These are phyloP conservation scores for Eupithecia insigniata DNA, from an alignment of 2,888 invertebrate genomes.

Conservation along the genomic window DNA sequence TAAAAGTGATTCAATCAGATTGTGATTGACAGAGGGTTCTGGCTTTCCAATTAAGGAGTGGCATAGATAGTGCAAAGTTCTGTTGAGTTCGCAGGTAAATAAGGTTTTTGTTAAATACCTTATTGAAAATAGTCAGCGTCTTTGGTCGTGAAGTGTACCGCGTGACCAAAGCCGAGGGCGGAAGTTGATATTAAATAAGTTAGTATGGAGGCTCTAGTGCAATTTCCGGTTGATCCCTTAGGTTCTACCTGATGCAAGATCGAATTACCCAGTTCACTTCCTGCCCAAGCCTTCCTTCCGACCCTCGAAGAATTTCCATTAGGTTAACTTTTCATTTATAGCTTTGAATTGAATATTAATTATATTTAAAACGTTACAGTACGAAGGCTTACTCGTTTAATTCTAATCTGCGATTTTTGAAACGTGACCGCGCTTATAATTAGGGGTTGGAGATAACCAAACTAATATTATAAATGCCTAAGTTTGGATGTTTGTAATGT, in stretches of 20 bases:
- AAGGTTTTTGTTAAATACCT: not conserved
- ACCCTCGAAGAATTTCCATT: constrained; percentile 5
- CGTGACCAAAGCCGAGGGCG: not conserved
- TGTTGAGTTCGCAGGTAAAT: not conserved
- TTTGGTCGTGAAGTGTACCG: not conserved
- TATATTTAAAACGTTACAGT: not conserved
- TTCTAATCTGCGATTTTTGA: not conserved
- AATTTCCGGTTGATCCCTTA: constrained; percentile 13
- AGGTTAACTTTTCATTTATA: constrained; percentile 4
- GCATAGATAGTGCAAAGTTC: not conserved
- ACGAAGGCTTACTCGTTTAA: not conserved
- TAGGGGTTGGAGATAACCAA: too few species aligned
- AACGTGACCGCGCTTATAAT: too few species aligned
- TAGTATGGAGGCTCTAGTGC: not conserved
- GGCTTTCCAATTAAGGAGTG: too few species aligned
- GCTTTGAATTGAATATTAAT: not conserved
- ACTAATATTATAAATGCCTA: too few species aligned
- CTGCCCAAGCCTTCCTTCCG: not conserved
- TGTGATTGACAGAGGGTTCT: not conserved
- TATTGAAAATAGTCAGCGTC: not conserved
- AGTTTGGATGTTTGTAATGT: too few species aligned
- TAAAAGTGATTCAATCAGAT: not conserved
- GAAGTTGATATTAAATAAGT: not conserved
- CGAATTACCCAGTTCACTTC: constrained; percentile 14
- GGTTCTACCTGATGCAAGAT: constrained; percentile 20